Evolutionary conservation across 2,888 invertebrate genomes (phyloP).

Genomic region (Andrena trimmerana): DNA sequence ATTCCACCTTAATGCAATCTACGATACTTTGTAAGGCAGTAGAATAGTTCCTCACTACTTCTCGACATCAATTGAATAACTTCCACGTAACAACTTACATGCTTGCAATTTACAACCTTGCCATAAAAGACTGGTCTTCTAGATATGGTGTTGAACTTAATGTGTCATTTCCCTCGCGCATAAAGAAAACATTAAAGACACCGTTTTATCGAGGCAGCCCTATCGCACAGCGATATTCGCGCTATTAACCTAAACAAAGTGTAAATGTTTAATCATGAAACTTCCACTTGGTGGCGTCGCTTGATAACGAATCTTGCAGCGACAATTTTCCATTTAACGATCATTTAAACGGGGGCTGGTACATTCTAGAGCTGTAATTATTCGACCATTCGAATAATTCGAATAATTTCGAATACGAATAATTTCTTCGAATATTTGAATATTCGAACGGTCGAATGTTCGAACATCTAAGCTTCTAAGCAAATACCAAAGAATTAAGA

Average conservation of each 20-base stretch:
- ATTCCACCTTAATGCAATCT: neutral
- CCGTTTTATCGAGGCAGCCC: neutral
- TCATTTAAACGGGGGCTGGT: slow-evolving; percentile 13
- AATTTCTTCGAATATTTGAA: no score
- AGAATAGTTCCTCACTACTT: neutral
- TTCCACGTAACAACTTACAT: slow-evolving; percentile 7
- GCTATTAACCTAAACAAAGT: slow-evolving; percentile 1
- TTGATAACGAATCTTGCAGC: slow-evolving; percentile 15
- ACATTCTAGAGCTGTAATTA: neutral
- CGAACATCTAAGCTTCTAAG: neutral
- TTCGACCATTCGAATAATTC: no score
- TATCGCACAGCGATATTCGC: neutral
- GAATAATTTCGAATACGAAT: no score
- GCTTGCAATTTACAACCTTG: neutral
- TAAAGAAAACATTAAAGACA: slow-evolving; percentile 2
- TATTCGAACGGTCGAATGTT: no score
- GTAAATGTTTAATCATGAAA: slow-evolving; percentile 30
- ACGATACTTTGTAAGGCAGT: neutral
- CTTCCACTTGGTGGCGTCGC: neutral
- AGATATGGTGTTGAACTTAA: slow-evolving; percentile 25
- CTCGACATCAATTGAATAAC: slow-evolving; percentile 8
- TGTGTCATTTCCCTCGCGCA: slow-evolving; percentile 15
- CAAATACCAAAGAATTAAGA: neutral
- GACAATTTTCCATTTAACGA: slow-evolving; percentile 29
- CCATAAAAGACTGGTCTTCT: neutral